Evolutionary conservation across 1,140 invertebrate genomes (phyloP), one percentile per base, ranked within the genome.

Genomic region (Cotesia vestalis): DNA sequence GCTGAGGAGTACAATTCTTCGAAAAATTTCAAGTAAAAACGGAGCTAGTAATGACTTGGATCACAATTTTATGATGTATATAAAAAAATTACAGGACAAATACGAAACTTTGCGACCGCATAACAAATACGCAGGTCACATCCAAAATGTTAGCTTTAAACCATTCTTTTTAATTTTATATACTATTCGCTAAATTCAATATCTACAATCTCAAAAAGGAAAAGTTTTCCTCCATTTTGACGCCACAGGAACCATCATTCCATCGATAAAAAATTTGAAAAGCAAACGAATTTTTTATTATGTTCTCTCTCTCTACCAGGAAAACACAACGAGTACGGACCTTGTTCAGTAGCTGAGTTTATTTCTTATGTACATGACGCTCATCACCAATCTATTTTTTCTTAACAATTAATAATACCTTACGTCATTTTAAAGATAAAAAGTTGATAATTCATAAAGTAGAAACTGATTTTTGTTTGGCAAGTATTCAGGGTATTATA

Each of bases 221-320:
- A n/a, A n/a, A 17, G 14, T 5, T 55, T 55, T 55, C 14, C 14
- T 55, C 11, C 52, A 55, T 17, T 17, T 55, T 12, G 52, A 55
- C 14, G 11, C 52, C 11, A 55, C 52, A n/a, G 52, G 52, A 12
- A 55, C 11, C 12, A 17, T 55, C 1, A 55, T 55, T n/a, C 1
- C 52, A n/a, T 1, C 11, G 11, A 17, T 55, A n/a, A n/a, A 12
- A n/a, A 12, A 55, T 17, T n/a, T 17, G 38, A 40, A 40, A 0
- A 1, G 11, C 11, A 55, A 55, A 55, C 11, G 14, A 55, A 12
- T 17, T 17, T 17, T 55, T 1, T 55, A 55, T 17, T 55, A 55
- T 17, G 52, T 17, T 55, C 52, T 55, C 52, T n/a, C 52, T 55
- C 52, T 55, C 52, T 55, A 55, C 52, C 52, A n/a, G 52, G 52